Evolutionary conservation across 1,140 invertebrate species (phyloP).

Genomic region (Diprion similis): DNA sequence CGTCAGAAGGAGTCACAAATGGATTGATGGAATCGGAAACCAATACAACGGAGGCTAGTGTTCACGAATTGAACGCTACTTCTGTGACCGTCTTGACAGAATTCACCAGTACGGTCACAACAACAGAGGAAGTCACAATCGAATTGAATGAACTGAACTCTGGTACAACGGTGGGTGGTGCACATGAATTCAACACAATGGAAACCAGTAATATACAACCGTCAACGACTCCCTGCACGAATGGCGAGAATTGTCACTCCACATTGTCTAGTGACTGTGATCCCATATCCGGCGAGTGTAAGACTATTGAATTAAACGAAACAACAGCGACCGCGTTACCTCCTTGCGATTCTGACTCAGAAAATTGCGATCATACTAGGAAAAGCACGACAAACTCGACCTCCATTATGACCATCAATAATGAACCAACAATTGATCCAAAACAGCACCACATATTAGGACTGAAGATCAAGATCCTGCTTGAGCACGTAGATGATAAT

Average conservation of each 20-base stretch:
- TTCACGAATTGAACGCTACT: too few species aligned
- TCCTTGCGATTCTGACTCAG: background rate
- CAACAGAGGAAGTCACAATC: too few species aligned
- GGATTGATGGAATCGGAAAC: too few species aligned
- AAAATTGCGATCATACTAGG: background rate
- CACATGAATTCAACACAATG: too few species aligned
- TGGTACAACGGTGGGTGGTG: too few species aligned
- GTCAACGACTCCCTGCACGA: background rate
- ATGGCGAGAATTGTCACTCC: background rate
- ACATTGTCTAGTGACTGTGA: background rate
- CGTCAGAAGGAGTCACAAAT: too few species aligned
- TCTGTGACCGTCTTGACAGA: too few species aligned
- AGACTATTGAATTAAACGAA: background rate
- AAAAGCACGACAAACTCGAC: too few species aligned
- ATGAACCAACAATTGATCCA: conserved; percentile 4
- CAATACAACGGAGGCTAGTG: too few species aligned
- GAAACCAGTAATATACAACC: too few species aligned
- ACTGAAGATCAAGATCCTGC: conserved; percentile 33
- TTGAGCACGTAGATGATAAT: conserved; percentile 36
- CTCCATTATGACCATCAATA: background rate
- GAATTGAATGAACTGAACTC: too few species aligned
- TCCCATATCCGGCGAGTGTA: background rate
- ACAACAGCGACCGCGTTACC: background rate
- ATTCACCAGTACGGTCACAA: too few species aligned
- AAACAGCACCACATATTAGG: conserved; percentile 21